phyloP scores from a whole-genome alignment of 2,797 vertebrate species.

The Harpagifer antarcticus region DNA sequence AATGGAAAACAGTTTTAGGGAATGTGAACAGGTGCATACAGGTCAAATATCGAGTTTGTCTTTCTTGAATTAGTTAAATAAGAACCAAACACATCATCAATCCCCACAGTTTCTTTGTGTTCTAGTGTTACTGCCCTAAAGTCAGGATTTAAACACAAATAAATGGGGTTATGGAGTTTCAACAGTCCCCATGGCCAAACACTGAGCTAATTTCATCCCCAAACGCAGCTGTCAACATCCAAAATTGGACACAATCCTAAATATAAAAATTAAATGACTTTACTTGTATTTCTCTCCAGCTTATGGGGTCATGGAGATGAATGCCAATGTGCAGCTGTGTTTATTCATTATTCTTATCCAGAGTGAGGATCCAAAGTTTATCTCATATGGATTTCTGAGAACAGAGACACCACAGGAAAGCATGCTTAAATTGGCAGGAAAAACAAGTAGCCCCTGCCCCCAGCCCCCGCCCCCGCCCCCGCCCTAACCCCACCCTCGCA shows the following conservation, averaged over 20 bases:
- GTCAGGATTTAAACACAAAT: constrained; percentile 25
- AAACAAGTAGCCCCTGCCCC: constrained; percentile 45
- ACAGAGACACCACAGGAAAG: constrained; percentile 54
- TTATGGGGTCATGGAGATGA: constrained; percentile 51
- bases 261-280: constrained; percentile 59
- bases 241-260: constrained; percentile 11
- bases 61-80: constrained; percentile 40
- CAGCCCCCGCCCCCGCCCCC: constrained; percentile 15
- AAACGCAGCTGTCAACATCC: constrained; percentile 53
- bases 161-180: constrained; percentile 40
- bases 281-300: constrained; percentile 64
- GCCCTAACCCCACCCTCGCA: constrained; percentile 22
- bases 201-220: constrained; percentile 47
- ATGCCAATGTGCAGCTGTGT: constrained; percentile 64
- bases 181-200: constrained; percentile 19
- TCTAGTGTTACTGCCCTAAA: constrained; percentile 11
- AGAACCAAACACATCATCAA: constrained; percentile 14
- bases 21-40: not conserved
- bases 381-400: constrained; percentile 60
- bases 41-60: not conserved
- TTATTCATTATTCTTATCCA: constrained; percentile 68
- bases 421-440: constrained; percentile 57
- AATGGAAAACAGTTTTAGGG: not conserved
- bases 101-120: not conserved
- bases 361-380: constrained; percentile 67